Evolutionary conservation across 92 coral and sea anemone genomes (phyloP).

Genomic region (Nematostella vectensis): DNA sequence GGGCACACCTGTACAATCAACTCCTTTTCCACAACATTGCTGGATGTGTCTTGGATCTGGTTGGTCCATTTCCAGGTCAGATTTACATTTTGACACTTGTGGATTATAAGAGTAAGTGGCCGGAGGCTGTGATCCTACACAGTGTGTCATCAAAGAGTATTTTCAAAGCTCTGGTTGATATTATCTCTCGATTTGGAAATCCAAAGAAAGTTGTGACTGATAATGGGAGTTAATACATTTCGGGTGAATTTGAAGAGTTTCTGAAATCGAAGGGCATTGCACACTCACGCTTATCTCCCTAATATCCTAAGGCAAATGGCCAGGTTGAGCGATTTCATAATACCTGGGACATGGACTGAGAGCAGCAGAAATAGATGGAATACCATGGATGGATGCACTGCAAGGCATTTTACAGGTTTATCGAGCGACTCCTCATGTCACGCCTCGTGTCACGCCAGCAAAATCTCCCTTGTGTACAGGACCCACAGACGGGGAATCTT

Average conservation of each 20-base stretch:
- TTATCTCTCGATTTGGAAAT: slow-evolving; percentile 43
- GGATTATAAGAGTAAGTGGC: too few species aligned
- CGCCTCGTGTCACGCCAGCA: slow-evolving; percentile 17
- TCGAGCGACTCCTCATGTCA: too few species aligned
- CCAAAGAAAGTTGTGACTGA: slow-evolving; percentile 47
- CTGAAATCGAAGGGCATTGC: slow-evolving; percentile 38
- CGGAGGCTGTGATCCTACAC: slow-evolving; percentile 21
- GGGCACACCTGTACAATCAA: too few species aligned
- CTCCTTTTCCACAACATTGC: too few species aligned
- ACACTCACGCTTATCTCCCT: slow-evolving; percentile 36
- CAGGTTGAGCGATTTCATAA: too few species aligned
- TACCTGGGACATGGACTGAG: too few species aligned
- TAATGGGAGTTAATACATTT: slow-evolving; percentile 42
- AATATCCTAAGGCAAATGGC: slow-evolving; percentile 37
- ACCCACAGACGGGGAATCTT: slow-evolving; percentile 28
- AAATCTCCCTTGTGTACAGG: slow-evolving; percentile 19
- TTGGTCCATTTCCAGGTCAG: too few species aligned
- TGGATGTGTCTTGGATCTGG: too few species aligned
- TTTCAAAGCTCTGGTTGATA: slow-evolving; percentile 20
- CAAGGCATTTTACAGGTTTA: too few species aligned
- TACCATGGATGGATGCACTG: too few species aligned
- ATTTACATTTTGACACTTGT: too few species aligned
- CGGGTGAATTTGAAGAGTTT: slow-evolving; percentile 39
- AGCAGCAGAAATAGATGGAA: too few species aligned
- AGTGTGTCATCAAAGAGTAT: slow-evolving; percentile 24